Evolutionary conservation across 1,140 invertebrate species (phyloP), one percentile per base, ranked within the genome.

Genomic region (Araneus ventricosus): DNA sequence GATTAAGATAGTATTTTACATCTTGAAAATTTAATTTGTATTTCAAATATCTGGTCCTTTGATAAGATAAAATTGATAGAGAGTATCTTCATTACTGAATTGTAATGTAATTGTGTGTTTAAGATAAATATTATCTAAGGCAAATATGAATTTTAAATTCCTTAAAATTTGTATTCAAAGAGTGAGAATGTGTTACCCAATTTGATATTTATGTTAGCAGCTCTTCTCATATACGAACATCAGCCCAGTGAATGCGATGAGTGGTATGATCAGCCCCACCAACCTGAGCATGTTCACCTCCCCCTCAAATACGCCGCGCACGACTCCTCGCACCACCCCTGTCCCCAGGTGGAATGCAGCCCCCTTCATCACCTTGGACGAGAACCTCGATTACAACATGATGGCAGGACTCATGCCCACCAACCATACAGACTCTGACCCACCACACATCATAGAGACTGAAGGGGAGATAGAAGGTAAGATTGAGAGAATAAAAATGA

Each of bases 271-370:
- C 95, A 98, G 97, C 95, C 98, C 98, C 89, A 98, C 98, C 93
- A 98, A 98, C 95, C 96, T 99, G 93, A 98, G 97, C 94, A 96
- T 98, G 94, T 98, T 98, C 94, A 97, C 98, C n/a, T 97, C 98
- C 67, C 97, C 97, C 52, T 96, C 97, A 70, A 97, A 96, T 95
- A 97, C 97, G 87, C 97, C 97, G 79, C 96, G 97, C 94, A 96
- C 97, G 94, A 96, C 97, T 94, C 96, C 97, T 94, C 95, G 96
- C 63, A 96, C 96, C 45, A 96, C 96, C 14, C 96, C 96, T 34
- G 96, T 97, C 94, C 96, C 98, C 57, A 96, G 98, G 94, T 99
- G 98, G 98, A 98, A 97, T 94, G 96, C 96, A 8, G 96, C 75
- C 27, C 97, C 97, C 27, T 98, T 99, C 95, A 97, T 98, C 94